These are phyloP conservation scores for Uropetala carovei DNA, from an alignment of 2,888 invertebrate genomes.

Conservation along the genomic window DNA sequence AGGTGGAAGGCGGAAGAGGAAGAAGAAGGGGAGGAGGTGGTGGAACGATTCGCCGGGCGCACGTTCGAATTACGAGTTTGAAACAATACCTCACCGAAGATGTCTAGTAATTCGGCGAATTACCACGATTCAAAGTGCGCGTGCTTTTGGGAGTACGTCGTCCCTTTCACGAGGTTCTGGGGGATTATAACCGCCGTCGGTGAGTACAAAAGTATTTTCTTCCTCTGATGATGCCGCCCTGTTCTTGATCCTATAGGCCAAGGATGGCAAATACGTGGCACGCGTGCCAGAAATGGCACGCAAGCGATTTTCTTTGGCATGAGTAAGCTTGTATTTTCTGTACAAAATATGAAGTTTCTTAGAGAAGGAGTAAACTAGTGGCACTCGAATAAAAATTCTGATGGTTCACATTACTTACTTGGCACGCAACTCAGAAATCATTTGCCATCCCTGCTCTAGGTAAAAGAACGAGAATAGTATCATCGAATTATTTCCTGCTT, in stretches of 20 bases:
- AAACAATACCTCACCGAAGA: neutral
- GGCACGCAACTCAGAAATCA: too few species aligned
- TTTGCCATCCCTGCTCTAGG: too few species aligned
- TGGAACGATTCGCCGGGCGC: neutral
- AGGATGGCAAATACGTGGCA: too few species aligned
- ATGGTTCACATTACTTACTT: too few species aligned
- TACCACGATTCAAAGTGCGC: neutral
- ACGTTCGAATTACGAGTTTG: neutral
- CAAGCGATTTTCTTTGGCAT: too few species aligned
- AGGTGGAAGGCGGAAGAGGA: neutral
- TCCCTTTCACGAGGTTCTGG: constrained; percentile 3
- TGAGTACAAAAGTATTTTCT: neutral
- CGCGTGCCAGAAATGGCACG: too few species aligned
- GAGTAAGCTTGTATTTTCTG: too few species aligned
- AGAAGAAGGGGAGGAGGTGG: neutral
- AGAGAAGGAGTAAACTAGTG: too few species aligned
- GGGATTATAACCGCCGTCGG: neutral
- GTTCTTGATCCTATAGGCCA: neutral
- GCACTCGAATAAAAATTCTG: too few species aligned
- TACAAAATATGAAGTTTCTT: too few species aligned
- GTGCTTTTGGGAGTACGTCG: constrained; percentile 17
- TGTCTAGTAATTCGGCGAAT: neutral
- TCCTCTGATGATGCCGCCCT: neutral
- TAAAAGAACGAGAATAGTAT: too few species aligned
- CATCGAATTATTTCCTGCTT: too few species aligned